phyloP scores from a whole-genome alignment of 2,888 invertebrate genomes.

The Brenthis daphne region DNA sequence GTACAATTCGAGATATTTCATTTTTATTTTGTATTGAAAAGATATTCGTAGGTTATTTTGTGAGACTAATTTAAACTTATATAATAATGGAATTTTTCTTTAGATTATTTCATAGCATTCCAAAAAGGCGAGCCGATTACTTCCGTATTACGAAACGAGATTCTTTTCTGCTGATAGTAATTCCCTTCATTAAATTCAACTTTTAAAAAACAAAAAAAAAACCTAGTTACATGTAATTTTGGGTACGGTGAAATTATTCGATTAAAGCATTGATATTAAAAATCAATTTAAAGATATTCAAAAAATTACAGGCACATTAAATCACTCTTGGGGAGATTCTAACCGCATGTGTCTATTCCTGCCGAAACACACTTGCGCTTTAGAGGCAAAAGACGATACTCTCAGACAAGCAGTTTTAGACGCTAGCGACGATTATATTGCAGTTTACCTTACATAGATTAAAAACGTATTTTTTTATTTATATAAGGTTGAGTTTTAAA shows the following conservation, averaged over 20 bases:
- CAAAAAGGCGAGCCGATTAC: too few relatives aligned
- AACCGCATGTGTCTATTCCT: slow-evolving; percentile 67
- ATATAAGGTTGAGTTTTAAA: background rate
- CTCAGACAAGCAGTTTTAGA: slow-evolving; percentile 62
- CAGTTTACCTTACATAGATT: slow-evolving; percentile 65
- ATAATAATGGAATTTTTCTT: too few relatives aligned
- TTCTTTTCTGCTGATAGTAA: too few relatives aligned
- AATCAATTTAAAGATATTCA: background rate
- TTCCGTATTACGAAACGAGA: too few relatives aligned
- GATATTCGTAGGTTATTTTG: too few relatives aligned
- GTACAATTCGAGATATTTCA: too few relatives aligned
- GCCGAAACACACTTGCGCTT: slow-evolving; percentile 60
- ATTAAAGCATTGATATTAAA: background rate
- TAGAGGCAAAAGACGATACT: slow-evolving; percentile 44
- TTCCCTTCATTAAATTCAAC: too few relatives aligned
- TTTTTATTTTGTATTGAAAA: too few relatives aligned
- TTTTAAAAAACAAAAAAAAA: too few relatives aligned
- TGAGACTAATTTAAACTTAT: too few relatives aligned
- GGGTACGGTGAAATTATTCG: background rate
- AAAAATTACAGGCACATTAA: slow-evolving; percentile 55
- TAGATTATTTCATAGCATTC: too few relatives aligned
- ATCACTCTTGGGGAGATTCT: slow-evolving; percentile 66
- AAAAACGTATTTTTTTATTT: background rate
- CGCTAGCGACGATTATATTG: slow-evolving; percentile 71
- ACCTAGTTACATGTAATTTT: too few relatives aligned